A percentile compares a stretch with the other conserved stretches of the same genome.
Evolutionary conservation across 37 sponge, comb jelly and placozoan species (phyloP).

Genomic region (Halichondria panicea): DNA sequence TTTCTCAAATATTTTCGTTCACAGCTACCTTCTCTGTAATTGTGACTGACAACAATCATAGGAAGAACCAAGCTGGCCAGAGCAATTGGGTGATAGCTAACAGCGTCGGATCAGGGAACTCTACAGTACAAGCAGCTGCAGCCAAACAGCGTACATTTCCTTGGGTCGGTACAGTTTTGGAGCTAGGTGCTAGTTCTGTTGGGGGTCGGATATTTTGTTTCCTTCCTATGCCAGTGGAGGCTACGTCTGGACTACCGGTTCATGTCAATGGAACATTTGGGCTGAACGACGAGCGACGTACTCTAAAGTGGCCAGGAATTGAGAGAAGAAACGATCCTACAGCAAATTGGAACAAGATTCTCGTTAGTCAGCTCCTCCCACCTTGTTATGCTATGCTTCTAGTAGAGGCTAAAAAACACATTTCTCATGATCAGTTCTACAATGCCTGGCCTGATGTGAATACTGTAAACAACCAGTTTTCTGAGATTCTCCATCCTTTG

Average conservation of each 20-base stretch:
- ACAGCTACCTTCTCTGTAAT: conserved; percentile 10
- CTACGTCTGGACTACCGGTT: conserved; percentile 35
- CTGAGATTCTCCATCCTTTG: too few relatives aligned
- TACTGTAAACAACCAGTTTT: too few relatives aligned
- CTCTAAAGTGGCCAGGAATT: conserved; percentile 51
- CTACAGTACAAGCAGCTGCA: conserved; percentile 3
- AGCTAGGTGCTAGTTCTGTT: conserved; percentile 4
- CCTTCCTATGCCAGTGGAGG: conserved; percentile 69
- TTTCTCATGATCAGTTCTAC: conserved; percentile 9
- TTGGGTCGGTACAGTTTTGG: conserved; percentile 44
- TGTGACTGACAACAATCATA: not conserved
- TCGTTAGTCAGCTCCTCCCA: conserved; percentile 38
- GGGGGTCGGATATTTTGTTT: conserved; percentile 71
- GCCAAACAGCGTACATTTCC: conserved; percentile 27
- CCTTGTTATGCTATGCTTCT: conserved; percentile 49
- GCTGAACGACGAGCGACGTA: conserved; percentile 47
- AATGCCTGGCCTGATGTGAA: conserved; percentile 40
- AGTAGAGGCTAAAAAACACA: conserved; percentile 10
- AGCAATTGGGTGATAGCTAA: conserved; percentile 30
- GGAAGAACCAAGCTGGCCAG: not conserved
- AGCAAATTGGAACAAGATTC: conserved; percentile 64
- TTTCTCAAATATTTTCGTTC: too few relatives aligned
- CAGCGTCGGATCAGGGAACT: conserved; percentile 13
- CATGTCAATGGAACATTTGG: conserved; percentile 81
- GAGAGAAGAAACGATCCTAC: conserved; percentile 47